Evolutionary conservation across 2,113 vertebrate species (phyloP).

Genomic region (Colinus virginianus): DNA sequence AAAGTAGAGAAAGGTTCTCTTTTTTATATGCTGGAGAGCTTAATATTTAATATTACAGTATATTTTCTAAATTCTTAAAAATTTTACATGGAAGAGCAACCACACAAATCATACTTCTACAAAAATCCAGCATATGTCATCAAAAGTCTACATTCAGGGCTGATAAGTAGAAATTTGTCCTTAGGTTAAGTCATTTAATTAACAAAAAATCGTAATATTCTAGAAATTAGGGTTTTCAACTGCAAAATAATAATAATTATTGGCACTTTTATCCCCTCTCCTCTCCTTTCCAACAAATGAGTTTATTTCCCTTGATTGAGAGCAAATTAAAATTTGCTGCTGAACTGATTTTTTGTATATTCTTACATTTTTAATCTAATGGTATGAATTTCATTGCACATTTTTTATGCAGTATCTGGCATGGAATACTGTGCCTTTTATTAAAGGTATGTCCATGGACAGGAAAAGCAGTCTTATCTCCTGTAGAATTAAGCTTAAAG

Average conservation of each 20-base stretch:
- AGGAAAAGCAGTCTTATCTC: not conserved
- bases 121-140: not conserved
- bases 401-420: not conserved
- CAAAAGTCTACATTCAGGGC: not conserved
- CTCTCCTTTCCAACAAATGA: not conserved
- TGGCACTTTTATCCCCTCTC: not conserved
- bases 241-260: not conserved
- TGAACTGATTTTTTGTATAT: not conserved
- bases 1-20: not conserved
- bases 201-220: not conserved
- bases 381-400: not conserved
- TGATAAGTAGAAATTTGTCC: not conserved
- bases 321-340: not conserved
- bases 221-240: not conserved
- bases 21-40: not conserved
- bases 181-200: not conserved
- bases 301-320: not conserved
- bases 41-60: not conserved
- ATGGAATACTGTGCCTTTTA: not conserved
- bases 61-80: not conserved
- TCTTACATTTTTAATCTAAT: not conserved
- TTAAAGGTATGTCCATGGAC: rapidly evolving
- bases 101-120: not conserved
- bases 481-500: not conserved
- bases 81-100: not conserved